Evolutionary conservation across 2,797 vertebrate genomes (phyloP).

Genomic region (Babyrousa celebensis): DNA sequence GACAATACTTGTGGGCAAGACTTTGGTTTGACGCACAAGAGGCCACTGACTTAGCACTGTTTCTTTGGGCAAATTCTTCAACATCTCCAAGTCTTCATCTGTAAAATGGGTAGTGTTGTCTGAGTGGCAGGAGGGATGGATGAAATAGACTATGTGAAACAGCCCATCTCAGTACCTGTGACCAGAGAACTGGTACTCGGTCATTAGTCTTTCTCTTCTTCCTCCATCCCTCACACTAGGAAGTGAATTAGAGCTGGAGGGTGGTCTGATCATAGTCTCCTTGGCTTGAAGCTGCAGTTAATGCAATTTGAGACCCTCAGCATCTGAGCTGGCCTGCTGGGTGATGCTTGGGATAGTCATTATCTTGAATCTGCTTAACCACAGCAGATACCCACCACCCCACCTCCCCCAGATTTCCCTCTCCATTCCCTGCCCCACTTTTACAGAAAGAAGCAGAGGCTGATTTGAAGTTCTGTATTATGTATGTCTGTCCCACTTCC

Average conservation of each 20-base stretch:
- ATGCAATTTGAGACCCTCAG: neutral
- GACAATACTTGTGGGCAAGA: neutral
- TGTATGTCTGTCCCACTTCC: neutral
- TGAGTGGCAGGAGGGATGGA: accelerated
- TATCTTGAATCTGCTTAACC: neutral
- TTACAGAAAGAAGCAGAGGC: neutral
- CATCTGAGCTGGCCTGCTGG: neutral
- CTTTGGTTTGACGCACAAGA: neutral
- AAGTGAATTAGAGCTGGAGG: neutral
- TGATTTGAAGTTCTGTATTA: neutral
- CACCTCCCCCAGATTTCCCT: neutral
- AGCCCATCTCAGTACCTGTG: neutral
- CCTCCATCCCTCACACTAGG: neutral
- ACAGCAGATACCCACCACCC: too few relatives aligned
- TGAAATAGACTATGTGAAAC: neutral
- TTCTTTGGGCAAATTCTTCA: neutral
- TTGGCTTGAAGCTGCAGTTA: neutral
- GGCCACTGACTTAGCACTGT: neutral
- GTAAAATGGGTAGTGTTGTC: constrained; percentile 45
- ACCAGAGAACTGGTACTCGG: neutral
- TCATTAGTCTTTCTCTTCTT: neutral
- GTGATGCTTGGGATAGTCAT: neutral
- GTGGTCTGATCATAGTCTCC: neutral
- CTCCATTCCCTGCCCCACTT: neutral
- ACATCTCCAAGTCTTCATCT: neutral